Evolutionary conservation across 2,113 vertebrate species (phyloP), one percentile per base, ranked within the genome.

Genomic region (Onychorhynchus coronatus): DNA sequence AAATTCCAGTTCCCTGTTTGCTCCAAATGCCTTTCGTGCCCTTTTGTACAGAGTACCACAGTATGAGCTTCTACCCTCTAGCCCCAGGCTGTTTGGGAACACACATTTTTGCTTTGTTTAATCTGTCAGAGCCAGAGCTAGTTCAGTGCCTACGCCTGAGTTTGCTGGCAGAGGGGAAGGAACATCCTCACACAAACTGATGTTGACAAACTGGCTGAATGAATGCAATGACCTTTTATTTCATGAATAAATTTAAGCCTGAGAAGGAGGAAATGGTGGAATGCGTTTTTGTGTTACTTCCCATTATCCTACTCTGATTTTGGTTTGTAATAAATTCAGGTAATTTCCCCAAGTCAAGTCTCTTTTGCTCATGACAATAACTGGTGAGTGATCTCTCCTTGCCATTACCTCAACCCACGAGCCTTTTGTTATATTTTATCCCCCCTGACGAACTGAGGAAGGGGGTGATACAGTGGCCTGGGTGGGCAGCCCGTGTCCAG

Each of bases 71-170:
- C 25, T 61, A 44, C 8, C 7, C 5, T 17, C 24, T 12, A 70
- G 22, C 22, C 22, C 20, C 37, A 72, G n/a, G 31, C 33, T 73
- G 23, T 68, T 21, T 44, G 49, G 44, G 63, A 79, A 65, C 31
- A 63, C 5, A 59, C 6, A 25, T 53, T 68, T 85, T 75, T 88
- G 22, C n/a, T 85, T 27, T 70, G 33, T 63, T 86, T 61, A 46
- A 31, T 71, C 46, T 71, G 25, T 35, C 61, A 74, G 47, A 61
- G 50, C 3, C 75, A 75, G 50, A 50, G 44, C 7, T 58, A 42
- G 30, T 59, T 73, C 39, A 31, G 33, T n/a, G 30, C 47, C 42
- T 25, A 8, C 0, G 0, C 23, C 31, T 33, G 35, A 65, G 16
- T 46, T 79, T 72, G 47, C 35, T 80, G 79, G 71, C 53, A 72